phyloP scores from a whole-genome alignment of 1,140 invertebrate species.

The Drosophila sproati region DNA sequence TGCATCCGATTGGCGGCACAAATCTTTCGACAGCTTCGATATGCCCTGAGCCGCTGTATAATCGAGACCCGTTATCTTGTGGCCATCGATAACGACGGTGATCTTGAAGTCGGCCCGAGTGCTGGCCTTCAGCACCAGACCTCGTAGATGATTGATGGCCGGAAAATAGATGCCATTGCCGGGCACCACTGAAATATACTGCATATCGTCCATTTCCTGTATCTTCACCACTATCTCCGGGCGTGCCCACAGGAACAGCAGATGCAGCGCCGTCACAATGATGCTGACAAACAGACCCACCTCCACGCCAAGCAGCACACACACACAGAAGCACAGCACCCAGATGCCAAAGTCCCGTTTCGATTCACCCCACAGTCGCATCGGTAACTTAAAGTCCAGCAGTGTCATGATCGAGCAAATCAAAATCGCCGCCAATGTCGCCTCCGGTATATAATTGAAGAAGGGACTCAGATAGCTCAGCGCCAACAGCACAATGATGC shows the following conservation, averaged over 20 bases:
- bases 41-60: constrained; percentile 86
- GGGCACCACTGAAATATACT: constrained; percentile 87
- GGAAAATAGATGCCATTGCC: constrained; percentile 88
- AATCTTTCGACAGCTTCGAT: constrained; percentile 74
- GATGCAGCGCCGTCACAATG: constrained; percentile 91
- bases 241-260: constrained; percentile 92
- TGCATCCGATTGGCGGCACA: constrained; percentile 60
- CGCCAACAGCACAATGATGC: constrained; percentile 86
- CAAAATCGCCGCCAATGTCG: constrained; percentile 92
- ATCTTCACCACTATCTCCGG: constrained; percentile 89
- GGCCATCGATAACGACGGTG: constrained; percentile 87
- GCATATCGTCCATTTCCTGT: constrained; percentile 84
- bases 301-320: constrained; percentile 92
- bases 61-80: constrained; percentile 87
- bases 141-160: constrained; percentile 87
- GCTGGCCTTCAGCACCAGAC: constrained; percentile 85
- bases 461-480: constrained; percentile 92
- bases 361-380: constrained; percentile 90
- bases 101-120: constrained; percentile 78
- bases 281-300: constrained; percentile 95
- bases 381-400: constrained; percentile 88
- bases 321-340: constrained; percentile 91
- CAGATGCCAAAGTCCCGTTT: constrained; percentile 89
- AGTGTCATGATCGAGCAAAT: constrained; percentile 80
- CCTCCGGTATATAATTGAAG: constrained; percentile 93